A percentile compares a stretch with the other conserved stretches of the same genome.
phyloP scores from a whole-genome alignment of 1,140 invertebrate species.

The Oppia nitens region DNA sequence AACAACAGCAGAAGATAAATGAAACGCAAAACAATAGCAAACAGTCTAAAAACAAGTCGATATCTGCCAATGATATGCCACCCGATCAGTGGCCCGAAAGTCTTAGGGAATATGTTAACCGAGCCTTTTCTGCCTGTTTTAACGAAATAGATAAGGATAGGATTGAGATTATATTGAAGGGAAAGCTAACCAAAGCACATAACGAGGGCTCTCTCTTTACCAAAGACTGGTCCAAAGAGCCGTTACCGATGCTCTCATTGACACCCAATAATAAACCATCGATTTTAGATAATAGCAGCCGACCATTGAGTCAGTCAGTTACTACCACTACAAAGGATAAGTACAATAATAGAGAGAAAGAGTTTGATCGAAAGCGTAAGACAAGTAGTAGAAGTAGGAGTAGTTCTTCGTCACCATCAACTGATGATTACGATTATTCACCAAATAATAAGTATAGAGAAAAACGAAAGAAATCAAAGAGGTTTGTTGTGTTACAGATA shows the following conservation, averaged over 20 bases:
- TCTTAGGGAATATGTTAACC: constrained; percentile 52
- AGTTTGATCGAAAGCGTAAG: constrained; percentile 1
- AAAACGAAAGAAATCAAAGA: not conserved
- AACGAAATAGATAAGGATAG: constrained; percentile 75
- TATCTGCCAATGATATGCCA: not conserved
- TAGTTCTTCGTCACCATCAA: not conserved
- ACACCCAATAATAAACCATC: not conserved
- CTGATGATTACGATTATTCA: not conserved
- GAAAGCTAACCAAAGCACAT: constrained; percentile 73
- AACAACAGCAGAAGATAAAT: not conserved
- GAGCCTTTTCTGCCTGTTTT: constrained; percentile 74
- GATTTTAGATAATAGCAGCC: not conserved
- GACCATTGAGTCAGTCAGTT: not conserved
- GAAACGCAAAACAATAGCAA: not conserved
- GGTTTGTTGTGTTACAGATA: too few species aligned
- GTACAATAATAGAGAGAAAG: not conserved
- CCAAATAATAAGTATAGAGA: not conserved
- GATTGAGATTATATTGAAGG: constrained; percentile 80
- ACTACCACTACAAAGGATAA: not conserved
- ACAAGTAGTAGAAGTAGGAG: not conserved
- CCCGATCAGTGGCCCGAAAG: constrained; percentile 17
- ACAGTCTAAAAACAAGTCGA: not conserved
- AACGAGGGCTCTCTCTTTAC: constrained; percentile 63
- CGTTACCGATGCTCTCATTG: constrained; percentile 42
- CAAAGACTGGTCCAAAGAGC: constrained; percentile 79